phyloP scores from a whole-genome alignment of 2,888 invertebrate species.

The Lasiommata megera region DNA sequence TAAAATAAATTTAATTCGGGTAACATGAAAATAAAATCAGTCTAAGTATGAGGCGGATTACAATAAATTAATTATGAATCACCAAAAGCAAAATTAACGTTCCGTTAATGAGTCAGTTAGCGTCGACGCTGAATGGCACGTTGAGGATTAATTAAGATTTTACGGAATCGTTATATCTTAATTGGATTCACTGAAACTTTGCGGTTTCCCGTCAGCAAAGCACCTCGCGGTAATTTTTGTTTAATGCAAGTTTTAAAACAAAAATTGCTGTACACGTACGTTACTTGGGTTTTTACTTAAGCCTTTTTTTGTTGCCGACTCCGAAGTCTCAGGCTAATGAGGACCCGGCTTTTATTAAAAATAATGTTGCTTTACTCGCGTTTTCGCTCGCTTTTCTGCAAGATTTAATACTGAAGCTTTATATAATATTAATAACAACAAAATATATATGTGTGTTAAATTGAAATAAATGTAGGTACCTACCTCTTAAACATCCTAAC shows the following conservation, averaged over 20 bases:
- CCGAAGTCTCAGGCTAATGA: background rate
- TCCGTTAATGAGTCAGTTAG: slow-evolving; percentile 4
- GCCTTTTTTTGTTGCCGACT: background rate
- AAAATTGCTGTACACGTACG: background rate
- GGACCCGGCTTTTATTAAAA: background rate
- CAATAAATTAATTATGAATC: background rate
- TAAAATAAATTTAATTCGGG: background rate
- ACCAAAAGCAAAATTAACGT: background rate
- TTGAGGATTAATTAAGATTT: slow-evolving; percentile 12
- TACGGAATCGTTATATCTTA: slow-evolving; percentile 11
- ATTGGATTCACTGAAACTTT: slow-evolving; percentile 14
- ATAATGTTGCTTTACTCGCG: background rate
- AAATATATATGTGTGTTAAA: too few species aligned
- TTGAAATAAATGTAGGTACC: too few species aligned
- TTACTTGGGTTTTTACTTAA: background rate
- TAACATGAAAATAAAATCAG: background rate
- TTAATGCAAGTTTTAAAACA: slow-evolving; percentile 6
- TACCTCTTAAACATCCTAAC: too few species aligned
- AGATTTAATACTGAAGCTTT: too few species aligned
- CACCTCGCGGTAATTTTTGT: slow-evolving; percentile 1
- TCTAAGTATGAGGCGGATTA: background rate
- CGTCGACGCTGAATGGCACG: background rate
- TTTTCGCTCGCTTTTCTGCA: background rate
- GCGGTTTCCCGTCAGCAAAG: slow-evolving; percentile 1
- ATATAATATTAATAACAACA: too few species aligned